Evolutionary conservation across 2,888 invertebrate species (phyloP).

Genomic region (Macrostomum cliftonense): DNA sequence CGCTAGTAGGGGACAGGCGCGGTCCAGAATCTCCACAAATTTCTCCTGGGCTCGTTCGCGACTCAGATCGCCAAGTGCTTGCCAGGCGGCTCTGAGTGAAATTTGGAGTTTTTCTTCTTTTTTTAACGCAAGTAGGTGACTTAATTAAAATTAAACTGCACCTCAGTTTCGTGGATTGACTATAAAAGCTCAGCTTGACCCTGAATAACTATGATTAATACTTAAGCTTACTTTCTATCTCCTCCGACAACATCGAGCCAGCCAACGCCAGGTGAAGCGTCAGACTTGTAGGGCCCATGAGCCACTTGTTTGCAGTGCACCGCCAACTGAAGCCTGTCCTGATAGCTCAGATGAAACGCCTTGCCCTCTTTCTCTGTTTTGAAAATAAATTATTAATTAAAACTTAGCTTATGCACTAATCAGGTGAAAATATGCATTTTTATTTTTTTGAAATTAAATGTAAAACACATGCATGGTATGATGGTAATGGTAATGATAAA

Average conservation of each 20-base stretch:
- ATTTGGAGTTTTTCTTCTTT: too few species aligned
- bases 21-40: conserved; percentile 68
- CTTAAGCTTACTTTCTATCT: conserved; percentile 50
- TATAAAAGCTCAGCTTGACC: too few species aligned
- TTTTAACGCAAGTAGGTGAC: too few species aligned
- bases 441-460: too few species aligned
- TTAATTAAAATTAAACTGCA: too few species aligned
- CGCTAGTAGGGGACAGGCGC: conserved; percentile 68
- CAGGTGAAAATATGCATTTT: too few species aligned
- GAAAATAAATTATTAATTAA: conserved; percentile 6
- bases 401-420: too few species aligned
- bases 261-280: conserved; percentile 54
- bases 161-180: too few species aligned
- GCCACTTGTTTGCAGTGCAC: conserved; percentile 76
- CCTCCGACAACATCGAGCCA: conserved; percentile 83
- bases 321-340: conserved; percentile 70
- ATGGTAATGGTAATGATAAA: too few species aligned
- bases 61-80: conserved; percentile 63
- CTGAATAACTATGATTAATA: too few species aligned
- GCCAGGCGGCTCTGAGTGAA: conserved; percentile 52
- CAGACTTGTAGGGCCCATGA: conserved; percentile 51
- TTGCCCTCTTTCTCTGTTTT: conserved; percentile 84
- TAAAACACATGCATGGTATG: too few species aligned
- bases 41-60: conserved; percentile 72
- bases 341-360: conserved; percentile 76